These are phyloP conservation scores for Penaeus indicus DNA, from an alignment of 1,140 invertebrate genomes.

Conservation along the genomic window DNA sequence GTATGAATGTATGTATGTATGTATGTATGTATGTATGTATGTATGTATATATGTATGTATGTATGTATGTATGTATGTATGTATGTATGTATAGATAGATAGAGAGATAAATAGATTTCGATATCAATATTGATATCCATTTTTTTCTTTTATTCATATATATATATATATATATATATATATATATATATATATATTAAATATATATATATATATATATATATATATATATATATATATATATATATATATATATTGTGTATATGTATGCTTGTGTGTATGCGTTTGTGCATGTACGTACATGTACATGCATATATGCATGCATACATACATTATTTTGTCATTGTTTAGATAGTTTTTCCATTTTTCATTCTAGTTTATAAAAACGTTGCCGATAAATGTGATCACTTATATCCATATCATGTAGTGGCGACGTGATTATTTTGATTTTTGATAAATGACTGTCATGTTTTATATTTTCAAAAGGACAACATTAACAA, in stretches of 20 bases:
- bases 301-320: background rate
- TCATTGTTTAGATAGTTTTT: slow-evolving; percentile 38
- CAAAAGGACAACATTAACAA: no score
- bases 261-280: background rate
- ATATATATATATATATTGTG: background rate
- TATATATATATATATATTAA: slow-evolving; percentile 3
- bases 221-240: slow-evolving; percentile 31
- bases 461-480: no score
- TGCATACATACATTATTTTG: background rate
- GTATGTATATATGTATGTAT: background rate
- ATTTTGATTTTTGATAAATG: no score
- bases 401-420: no score
- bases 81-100: background rate
- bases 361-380: background rate
- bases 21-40: slow-evolving; percentile 4
- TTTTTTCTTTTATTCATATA: no score
- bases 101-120: background rate
- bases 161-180: background rate
- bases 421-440: no score
- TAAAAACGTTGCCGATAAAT: no score
- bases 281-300: background rate
- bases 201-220: slow-evolving; percentile 29
- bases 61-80: slow-evolving; percentile 7
- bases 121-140: background rate
- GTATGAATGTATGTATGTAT: background rate